Evolutionary conservation across 1,140 invertebrate species (phyloP).

Genomic region (Marisa cornuarietis): DNA sequence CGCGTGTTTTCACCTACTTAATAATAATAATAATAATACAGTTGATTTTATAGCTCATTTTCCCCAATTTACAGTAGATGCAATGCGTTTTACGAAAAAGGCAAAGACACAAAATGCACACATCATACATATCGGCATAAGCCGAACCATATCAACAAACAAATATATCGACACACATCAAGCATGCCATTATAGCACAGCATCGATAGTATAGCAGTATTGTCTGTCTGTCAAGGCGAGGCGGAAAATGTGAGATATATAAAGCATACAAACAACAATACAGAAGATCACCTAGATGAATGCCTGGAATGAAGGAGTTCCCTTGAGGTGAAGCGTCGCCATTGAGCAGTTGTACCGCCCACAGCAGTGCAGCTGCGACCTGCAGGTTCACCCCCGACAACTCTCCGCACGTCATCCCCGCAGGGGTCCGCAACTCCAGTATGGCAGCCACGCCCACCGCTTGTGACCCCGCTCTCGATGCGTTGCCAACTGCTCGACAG

Average conservation of each 20-base stretch:
- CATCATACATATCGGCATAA: not conserved
- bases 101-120: not conserved
- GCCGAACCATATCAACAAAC: not conserved
- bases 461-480: no score
- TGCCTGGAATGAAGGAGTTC: slow-evolving; percentile 4
- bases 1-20: not conserved
- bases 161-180: no score
- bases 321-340: not conserved
- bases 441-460: no score
- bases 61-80: not conserved
- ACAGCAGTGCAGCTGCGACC: slow-evolving; percentile 5
- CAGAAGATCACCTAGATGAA: not conserved
- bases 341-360: slow-evolving; percentile 9
- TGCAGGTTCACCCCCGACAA: not conserved
- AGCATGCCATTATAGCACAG: no score
- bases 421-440: no score
- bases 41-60: not conserved
- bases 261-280: no score
- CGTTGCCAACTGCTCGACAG: no score
- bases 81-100: not conserved
- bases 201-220: no score
- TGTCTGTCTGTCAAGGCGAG: no score
- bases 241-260: not conserved
- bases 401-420: no score
- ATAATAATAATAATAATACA: not conserved